These are phyloP conservation scores for Teleogryllus oceanicus DNA, from an alignment of 2,888 invertebrate genomes.

Conservation along the genomic window DNA sequence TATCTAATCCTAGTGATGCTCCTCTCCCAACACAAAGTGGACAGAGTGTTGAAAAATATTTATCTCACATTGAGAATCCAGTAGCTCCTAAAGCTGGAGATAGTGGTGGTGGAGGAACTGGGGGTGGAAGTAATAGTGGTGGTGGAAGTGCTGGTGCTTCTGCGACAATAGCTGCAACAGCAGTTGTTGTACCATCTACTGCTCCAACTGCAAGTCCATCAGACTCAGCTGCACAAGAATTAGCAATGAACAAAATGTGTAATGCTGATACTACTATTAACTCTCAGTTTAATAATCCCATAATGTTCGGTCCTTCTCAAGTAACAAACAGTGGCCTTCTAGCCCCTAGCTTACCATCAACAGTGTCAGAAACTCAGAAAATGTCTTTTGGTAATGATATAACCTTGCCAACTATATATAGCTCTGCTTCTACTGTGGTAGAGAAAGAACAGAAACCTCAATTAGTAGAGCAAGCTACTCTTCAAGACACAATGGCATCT, in stretches of 20 bases:
- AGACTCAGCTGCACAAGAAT: background rate
- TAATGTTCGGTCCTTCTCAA: background rate
- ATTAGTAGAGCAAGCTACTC: background rate
- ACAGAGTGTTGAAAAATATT: slow-evolving; percentile 58
- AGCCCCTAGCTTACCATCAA: background rate
- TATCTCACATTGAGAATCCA: slow-evolving; percentile 40
- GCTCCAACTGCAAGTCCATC: background rate
- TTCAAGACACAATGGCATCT: background rate
- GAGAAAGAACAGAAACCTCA: slow-evolving; percentile 23
- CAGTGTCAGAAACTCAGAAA: slow-evolving; percentile 20
- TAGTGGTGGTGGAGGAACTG: background rate
- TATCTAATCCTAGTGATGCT: slow-evolving; percentile 48
- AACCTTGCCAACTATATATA: slow-evolving; percentile 20
- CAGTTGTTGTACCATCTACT: background rate
- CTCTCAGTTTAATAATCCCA: background rate
- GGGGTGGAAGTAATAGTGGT: too few species aligned
- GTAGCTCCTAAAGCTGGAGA: background rate
- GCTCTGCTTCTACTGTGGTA: slow-evolving; percentile 18
- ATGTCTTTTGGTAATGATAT: slow-evolving; percentile 22
- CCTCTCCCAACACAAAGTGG: slow-evolving; percentile 57
- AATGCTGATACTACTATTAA: background rate
- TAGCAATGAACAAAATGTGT: background rate
- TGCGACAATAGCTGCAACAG: background rate
- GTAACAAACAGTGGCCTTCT: background rate
- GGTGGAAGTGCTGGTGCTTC: too few species aligned